These are phyloP conservation scores for Turdus rufiventris DNA, from an alignment of 2,113 vertebrate species.

Conservation along the genomic window DNA sequence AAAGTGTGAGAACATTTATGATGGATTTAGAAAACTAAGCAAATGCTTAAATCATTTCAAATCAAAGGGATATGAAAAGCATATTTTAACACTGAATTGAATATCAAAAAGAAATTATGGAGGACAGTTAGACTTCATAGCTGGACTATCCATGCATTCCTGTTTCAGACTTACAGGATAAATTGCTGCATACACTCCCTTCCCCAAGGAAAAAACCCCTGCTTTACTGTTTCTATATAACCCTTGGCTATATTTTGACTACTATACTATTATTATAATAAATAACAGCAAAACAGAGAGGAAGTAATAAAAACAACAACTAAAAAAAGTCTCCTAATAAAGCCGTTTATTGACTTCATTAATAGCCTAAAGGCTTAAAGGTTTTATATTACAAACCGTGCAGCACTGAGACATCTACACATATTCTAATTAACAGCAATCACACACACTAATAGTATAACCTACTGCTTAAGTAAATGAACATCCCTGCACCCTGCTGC, in stretches of 20 bases:
- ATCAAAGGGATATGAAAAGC: background rate
- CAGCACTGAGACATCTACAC: slow-evolving; percentile 67
- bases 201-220: background rate
- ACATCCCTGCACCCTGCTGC: slow-evolving; percentile 79
- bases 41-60: background rate
- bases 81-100: background rate
- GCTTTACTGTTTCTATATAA: background rate
- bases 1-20: background rate
- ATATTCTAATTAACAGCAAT: slow-evolving; percentile 83
- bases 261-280: background rate
- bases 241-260: background rate
- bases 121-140: background rate
- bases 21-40: background rate
- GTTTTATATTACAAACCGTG: slow-evolving; percentile 66
- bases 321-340: background rate
- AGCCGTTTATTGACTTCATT: slow-evolving; percentile 72
- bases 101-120: background rate
- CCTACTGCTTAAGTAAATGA: slow-evolving; percentile 86
- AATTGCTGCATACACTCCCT: background rate
- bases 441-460: slow-evolving; percentile 80
- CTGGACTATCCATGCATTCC: background rate
- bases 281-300: slow-evolving; percentile 30
- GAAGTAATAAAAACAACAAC: background rate
- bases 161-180: background rate
- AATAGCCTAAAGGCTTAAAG: slow-evolving; percentile 71